Base-by-base conservation (phyloP, 2,888 invertebrate genomes). In the Eubasilissa splendida region DNA sequence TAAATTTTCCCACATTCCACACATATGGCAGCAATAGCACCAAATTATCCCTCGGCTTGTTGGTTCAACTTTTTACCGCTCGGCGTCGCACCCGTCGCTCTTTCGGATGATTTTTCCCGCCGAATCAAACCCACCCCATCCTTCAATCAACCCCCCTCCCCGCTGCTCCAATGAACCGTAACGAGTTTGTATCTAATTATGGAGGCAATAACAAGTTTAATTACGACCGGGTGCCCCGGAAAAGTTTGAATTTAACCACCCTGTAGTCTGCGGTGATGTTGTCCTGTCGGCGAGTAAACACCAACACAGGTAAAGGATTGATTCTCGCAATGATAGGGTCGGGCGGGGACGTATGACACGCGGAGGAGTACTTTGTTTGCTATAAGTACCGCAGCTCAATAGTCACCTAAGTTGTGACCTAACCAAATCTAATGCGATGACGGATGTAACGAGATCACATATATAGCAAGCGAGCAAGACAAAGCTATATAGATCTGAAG, bases 191-290 rank as follows among this genome's bases (percentile, higher is more conserved):
- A 82, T 82, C 80, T 82, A 82, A 82, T 82, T 82, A 82, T 80
- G 80, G 79, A 80, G 66, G 82, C 68, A 82, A 82, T 82, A 82
- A 82, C 82, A 82, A 82, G 80, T 82, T 82, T 82, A 80, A 82
- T 82, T 82, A 82, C 80, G 76, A 68, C 78, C 75, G 65, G 78
- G 58, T 76, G 79, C 82, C 78, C 42, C 60, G 66, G 78, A 71
- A 79, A 82, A 80, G 78, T 80, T 80, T 82, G 73, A 66, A 79
- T 79, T 79, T 80, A 78, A 75, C 78, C 76, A 58, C 70, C 68
- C 33, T 50, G 60, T 52, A 63, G 33, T 68, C 14, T 33, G 63
- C 42, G 63, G 63, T 12, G 42, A 63, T 63, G 12, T 63, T 33
- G 63, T 63, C 63, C 31, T 63, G 63, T 33, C 63, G 33, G 33